Conservation (phyloP, 1,140 invertebrate genomes). For the Antheraea mylitta region DNA sequence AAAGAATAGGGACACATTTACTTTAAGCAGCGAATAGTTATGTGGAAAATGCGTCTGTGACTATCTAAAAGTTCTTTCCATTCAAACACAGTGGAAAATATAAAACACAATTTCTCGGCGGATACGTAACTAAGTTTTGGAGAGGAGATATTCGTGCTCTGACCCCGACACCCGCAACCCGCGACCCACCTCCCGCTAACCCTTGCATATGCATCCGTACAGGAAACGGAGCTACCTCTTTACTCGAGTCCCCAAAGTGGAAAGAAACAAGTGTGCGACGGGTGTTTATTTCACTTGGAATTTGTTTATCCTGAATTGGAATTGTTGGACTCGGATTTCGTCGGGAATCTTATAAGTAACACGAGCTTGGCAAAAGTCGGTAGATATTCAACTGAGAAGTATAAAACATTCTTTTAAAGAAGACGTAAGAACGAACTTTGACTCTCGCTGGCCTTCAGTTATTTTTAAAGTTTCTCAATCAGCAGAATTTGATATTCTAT, state of each 20-base stretch:
- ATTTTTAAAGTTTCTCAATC: slow-evolving; percentile 3
- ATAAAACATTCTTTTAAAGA: background rate
- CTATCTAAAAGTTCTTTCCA: slow-evolving; percentile 50
- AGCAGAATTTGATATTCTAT: slow-evolving; percentile 3
- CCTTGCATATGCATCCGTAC: slow-evolving; percentile 54
- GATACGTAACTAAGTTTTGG: slow-evolving; percentile 64
- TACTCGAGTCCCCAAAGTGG: slow-evolving; percentile 46
- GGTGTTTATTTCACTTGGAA: slow-evolving; percentile 63
- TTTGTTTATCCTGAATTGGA: slow-evolving; percentile 63
- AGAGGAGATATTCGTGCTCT: slow-evolving; percentile 52
- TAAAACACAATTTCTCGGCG: slow-evolving; percentile 58
- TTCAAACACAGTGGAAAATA: slow-evolving; percentile 54
- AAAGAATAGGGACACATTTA: background rate
- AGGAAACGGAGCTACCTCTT: slow-evolving; percentile 38
- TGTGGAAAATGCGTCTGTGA: background rate
- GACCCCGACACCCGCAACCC: slow-evolving; percentile 9
- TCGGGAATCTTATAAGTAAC: no score
- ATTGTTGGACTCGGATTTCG: slow-evolving; percentile 48
- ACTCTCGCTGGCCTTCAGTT: background rate
- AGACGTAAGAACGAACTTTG: background rate
- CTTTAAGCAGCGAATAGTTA: background rate
- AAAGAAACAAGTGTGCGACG: slow-evolving; percentile 54
- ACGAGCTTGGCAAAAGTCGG: background rate
- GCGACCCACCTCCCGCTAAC: slow-evolving; percentile 28
- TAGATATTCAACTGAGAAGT: no score